Conservation (phyloP, 2,797 vertebrate genomes). For the Geotrypetes seraphini region DNA sequence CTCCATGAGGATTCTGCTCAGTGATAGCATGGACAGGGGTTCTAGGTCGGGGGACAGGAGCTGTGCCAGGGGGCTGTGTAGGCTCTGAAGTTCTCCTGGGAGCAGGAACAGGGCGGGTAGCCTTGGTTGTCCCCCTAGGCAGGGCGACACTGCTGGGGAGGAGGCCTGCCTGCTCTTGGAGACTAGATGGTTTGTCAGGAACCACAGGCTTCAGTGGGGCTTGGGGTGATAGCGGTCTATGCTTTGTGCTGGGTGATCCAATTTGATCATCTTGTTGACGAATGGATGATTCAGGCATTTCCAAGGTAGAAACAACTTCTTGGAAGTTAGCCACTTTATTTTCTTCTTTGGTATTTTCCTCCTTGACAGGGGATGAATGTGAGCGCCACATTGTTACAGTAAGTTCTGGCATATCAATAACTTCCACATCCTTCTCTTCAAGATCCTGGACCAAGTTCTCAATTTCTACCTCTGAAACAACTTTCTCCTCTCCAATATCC, state of each 20-base stretch:
- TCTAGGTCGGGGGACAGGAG: slow-evolving; percentile 43
- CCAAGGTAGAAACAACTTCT: no score
- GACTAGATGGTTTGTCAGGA: slow-evolving; percentile 45
- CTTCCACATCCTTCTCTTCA: background rate
- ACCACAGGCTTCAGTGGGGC: slow-evolving; percentile 38
- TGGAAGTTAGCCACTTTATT: background rate
- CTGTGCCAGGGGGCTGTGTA: slow-evolving; percentile 31
- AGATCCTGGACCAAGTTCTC: accelerated
- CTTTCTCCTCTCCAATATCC: no score
- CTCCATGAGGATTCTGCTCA: no score
- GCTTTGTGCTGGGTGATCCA: background rate
- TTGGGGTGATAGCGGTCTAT: slow-evolving; percentile 12
- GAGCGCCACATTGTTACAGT: background rate
- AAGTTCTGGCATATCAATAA: background rate
- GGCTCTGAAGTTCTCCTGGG: slow-evolving; percentile 42
- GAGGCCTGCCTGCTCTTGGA: slow-evolving; percentile 34
- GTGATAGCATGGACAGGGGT: slow-evolving; percentile 37
- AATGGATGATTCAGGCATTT: no score
- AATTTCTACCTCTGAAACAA: no score
- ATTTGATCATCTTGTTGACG: no score
- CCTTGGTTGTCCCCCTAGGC: slow-evolving; percentile 4
- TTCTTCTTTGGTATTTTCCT: background rate
- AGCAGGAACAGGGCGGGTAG: slow-evolving; percentile 46
- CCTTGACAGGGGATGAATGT: background rate
- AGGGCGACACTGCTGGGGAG: no score